Evolutionary conservation across 2,888 invertebrate species (phyloP).

Genomic region (Thymelicus sylvestris): DNA sequence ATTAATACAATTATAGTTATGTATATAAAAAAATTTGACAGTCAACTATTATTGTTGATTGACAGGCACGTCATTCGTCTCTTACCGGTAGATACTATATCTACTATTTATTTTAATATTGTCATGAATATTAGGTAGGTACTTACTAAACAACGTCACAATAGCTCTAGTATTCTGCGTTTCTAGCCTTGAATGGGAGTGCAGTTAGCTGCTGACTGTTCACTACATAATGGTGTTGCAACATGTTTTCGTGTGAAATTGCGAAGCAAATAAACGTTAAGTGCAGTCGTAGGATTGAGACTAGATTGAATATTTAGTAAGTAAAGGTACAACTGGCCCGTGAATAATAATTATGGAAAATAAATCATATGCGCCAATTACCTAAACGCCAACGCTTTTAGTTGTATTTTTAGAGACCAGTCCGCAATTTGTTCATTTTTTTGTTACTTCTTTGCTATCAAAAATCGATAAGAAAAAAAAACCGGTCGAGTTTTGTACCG

Average conservation of each 20-base stretch:
- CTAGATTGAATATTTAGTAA: slow-evolving; percentile 32
- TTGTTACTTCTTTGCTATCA: too few relatives aligned
- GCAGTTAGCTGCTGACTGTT: neutral
- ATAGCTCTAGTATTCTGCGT: neutral
- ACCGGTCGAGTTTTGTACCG: too few relatives aligned
- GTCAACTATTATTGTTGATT: too few relatives aligned
- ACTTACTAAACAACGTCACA: too few relatives aligned
- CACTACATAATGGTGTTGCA: slow-evolving; percentile 19
- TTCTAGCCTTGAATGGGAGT: neutral
- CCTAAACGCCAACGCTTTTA: slow-evolving; percentile 22
- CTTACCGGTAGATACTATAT: too few relatives aligned
- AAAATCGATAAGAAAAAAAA: too few relatives aligned
- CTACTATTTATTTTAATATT: too few relatives aligned
- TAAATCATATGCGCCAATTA: slow-evolving; percentile 25
- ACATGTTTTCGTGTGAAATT: slow-evolving; percentile 32
- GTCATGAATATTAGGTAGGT: too few relatives aligned
- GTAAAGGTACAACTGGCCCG: slow-evolving; percentile 14
- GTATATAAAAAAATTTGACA: too few relatives aligned
- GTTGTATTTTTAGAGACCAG: neutral
- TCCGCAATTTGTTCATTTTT: neutral
- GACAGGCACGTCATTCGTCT: too few relatives aligned
- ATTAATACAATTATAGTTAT: too few relatives aligned
- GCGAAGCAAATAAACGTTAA: slow-evolving; percentile 28
- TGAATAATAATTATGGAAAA: slow-evolving; percentile 11
- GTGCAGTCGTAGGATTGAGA: slow-evolving; percentile 7